These are phyloP conservation scores for Diorhabda carinulata DNA, from an alignment of 1,140 invertebrate genomes.

Conservation along the genomic window DNA sequence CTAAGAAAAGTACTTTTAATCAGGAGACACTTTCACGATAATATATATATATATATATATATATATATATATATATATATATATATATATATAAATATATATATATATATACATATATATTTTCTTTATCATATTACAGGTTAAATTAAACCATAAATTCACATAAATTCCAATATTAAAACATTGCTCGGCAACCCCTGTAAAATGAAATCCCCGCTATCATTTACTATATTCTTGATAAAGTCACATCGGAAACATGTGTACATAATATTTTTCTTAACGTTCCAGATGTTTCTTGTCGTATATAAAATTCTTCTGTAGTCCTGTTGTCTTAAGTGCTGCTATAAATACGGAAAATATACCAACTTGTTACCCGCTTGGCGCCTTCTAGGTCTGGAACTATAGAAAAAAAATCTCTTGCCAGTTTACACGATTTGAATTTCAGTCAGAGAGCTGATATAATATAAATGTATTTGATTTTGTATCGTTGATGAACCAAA, in stretches of 20 bases:
- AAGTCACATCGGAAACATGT: slow-evolving; percentile 17
- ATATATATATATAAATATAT: too few relatives aligned
- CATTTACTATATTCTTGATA: slow-evolving; percentile 5
- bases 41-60: too few relatives aligned
- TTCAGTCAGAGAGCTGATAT: background rate
- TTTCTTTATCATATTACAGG: too few relatives aligned
- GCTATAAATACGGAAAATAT: slow-evolving; percentile 20
- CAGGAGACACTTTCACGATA: too few relatives aligned
- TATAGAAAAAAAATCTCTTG: slow-evolving; percentile 1
- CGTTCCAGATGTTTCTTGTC: slow-evolving; percentile 15
- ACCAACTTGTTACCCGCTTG: background rate
- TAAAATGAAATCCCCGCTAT: background rate
- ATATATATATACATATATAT: too few relatives aligned
- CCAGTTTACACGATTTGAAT: slow-evolving; percentile 10
- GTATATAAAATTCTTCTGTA: slow-evolving; percentile 14
- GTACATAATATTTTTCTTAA: slow-evolving; percentile 16
- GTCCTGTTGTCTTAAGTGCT: slow-evolving; percentile 18
- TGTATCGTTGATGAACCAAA: background rate
- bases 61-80: too few relatives aligned
- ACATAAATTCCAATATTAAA: background rate
- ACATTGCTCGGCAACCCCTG: background rate
- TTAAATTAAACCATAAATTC: background rate
- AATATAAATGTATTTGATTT: background rate
- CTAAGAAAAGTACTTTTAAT: too few relatives aligned
- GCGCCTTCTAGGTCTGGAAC: slow-evolving; percentile 5